phyloP scores from a whole-genome alignment of 2,113 vertebrate species.

The Eleginops maclovinus region DNA sequence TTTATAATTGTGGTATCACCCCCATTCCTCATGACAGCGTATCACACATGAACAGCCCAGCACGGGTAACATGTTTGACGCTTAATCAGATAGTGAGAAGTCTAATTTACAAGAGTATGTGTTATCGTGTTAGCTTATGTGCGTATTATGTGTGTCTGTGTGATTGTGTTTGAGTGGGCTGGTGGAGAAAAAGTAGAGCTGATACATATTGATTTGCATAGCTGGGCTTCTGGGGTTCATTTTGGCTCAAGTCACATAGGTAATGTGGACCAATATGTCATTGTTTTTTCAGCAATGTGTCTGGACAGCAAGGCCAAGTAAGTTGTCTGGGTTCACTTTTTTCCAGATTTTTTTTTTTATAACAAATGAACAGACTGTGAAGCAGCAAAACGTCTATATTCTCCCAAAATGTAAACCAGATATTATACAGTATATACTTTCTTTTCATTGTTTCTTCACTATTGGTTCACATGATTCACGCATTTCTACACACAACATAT shows the following conservation, averaged over 20 bases:
- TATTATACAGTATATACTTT: background rate
- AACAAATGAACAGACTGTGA: background rate
- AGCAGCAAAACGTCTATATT: background rate
- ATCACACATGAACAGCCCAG: background rate
- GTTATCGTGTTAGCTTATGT: background rate
- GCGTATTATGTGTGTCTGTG: background rate
- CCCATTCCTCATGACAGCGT: background rate
- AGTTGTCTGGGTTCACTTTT: background rate
- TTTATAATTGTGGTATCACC: background rate
- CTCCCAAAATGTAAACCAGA: background rate
- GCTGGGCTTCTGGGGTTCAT: background rate
- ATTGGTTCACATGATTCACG: background rate
- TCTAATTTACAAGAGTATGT: conserved; percentile 18
- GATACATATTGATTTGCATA: background rate
- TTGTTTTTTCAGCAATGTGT: background rate
- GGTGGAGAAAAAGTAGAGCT: background rate
- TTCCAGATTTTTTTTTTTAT: background rate
- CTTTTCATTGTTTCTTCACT: background rate
- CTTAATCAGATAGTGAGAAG: background rate
- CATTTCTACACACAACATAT: background rate
- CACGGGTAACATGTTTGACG: background rate
- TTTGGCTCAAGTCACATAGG: background rate
- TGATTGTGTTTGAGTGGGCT: background rate
- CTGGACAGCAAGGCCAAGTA: background rate
- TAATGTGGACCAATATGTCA: background rate